A percentile compares a stretch with the other conserved stretches of the same genome.
These are phyloP conservation scores for Elephantulus edwardii DNA, from an alignment of 2,113 vertebrate species.

Conservation along the genomic window DNA sequence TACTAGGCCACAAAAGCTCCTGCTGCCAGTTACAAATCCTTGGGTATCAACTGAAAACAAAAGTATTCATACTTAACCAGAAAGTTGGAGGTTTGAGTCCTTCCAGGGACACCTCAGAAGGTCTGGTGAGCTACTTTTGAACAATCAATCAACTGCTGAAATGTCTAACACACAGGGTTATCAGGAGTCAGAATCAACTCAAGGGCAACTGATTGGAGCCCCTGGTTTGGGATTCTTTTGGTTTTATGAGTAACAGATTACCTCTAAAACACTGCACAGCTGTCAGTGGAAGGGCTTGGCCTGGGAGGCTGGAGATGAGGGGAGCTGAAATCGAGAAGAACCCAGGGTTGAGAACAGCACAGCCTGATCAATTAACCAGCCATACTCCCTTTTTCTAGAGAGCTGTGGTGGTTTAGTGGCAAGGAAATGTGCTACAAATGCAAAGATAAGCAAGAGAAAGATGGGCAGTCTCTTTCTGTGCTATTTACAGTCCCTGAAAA, in stretches of 20 bases:
- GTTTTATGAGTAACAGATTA: constrained; percentile 37
- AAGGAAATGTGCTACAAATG: too few relatives aligned
- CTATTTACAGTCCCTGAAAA: too few relatives aligned
- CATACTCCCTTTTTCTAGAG: too few relatives aligned
- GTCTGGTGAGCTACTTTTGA: background rate
- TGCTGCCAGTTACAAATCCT: background rate
- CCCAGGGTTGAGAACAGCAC: background rate
- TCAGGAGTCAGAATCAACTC: background rate
- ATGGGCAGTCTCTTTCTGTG: too few relatives aligned
- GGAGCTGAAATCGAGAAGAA: constrained; percentile 14
- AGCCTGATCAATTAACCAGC: constrained; percentile 12
- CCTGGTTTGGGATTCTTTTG: background rate
- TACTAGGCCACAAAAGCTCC: too few relatives aligned
- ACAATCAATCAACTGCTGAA: background rate
- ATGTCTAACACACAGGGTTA: background rate
- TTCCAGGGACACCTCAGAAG: background rate
- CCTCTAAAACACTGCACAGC: constrained; percentile 19
- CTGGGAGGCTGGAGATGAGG: background rate
- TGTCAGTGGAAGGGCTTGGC: background rate
- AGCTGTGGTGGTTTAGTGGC: too few relatives aligned
- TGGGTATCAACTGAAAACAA: background rate
- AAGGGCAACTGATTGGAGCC: background rate
- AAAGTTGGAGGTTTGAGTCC: background rate
- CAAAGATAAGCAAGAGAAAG: too few relatives aligned
- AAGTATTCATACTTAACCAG: background rate